A percentile compares a stretch with the other conserved stretches of the same genome.
phyloP scores from a whole-genome alignment of 1,140 invertebrate species.

The Stegodyphus mimosarum region DNA sequence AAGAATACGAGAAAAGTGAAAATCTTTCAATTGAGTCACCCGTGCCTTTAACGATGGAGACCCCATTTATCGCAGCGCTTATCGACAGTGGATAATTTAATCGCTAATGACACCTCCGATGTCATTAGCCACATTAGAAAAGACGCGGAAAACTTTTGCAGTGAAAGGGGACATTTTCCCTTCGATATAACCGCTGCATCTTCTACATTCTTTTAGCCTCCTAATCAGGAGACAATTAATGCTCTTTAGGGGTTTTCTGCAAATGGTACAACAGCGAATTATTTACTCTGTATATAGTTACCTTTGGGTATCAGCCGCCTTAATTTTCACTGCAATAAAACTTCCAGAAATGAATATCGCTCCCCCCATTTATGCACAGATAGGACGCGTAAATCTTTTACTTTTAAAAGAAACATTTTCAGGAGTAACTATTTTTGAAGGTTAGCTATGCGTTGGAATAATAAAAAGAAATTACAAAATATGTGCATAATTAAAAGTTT shows the following conservation, averaged over 20 bases:
- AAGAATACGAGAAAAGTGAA: constrained; percentile 41
- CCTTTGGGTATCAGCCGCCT: too few relatives aligned
- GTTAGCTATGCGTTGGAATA: too few relatives aligned
- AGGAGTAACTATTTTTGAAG: too few relatives aligned
- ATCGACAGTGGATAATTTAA: constrained; percentile 60
- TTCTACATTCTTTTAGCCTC: constrained; percentile 48
- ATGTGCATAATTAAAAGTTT: too few relatives aligned
- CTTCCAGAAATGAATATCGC: too few relatives aligned
- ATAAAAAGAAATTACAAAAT: too few relatives aligned
- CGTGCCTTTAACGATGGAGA: constrained; percentile 55
- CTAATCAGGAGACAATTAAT: constrained; percentile 60
- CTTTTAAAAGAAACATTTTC: too few relatives aligned
- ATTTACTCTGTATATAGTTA: too few relatives aligned
- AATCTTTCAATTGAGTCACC: constrained; percentile 50
- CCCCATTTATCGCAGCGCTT: constrained; percentile 59
- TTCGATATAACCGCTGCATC: constrained; percentile 31
- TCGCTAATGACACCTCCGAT: constrained; percentile 60
- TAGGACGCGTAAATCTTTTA: too few relatives aligned
- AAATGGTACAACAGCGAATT: too few relatives aligned
- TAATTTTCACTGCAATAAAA: too few relatives aligned
- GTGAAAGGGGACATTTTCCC: constrained; percentile 33
- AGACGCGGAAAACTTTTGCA: constrained; percentile 54
- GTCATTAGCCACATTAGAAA: constrained; percentile 59
- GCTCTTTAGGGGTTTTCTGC: constrained; percentile 26
- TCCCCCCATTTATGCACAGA: too few relatives aligned